Percentiles rank a stretch among this genome's conserved stretches.
Conservation (phyloP, 2,113 vertebrate genomes). For the Rafetus swinhoei region DNA sequence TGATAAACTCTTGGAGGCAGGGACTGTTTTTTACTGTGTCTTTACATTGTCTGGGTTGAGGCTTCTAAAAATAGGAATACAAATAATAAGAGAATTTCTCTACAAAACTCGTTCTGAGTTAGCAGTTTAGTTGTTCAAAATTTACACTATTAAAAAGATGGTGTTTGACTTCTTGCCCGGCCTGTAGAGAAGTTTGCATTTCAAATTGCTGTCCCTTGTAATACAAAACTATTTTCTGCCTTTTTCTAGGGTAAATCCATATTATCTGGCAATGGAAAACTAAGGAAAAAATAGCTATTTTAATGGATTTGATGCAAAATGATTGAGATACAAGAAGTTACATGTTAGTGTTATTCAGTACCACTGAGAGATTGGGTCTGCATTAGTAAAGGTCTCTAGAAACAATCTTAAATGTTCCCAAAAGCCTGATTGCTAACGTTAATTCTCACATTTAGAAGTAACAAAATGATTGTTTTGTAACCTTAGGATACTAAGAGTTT, state of each 20-base stretch:
- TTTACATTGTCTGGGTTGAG: not conserved
- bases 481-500: not conserved
- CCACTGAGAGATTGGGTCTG: not conserved
- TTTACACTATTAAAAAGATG: not conserved
- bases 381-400: fast-evolving
- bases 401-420: not conserved
- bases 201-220: fast-evolving
- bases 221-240: not conserved
- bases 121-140: too few species aligned
- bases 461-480: not conserved
- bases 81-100: fast-evolving
- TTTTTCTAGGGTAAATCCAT: too few species aligned
- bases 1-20: not conserved
- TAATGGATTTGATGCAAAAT: fast-evolving
- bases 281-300: not conserved
- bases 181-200: fast-evolving
- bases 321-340: fast-evolving
- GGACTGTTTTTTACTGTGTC: not conserved
- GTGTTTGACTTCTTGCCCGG: not conserved
- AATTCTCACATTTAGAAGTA: fast-evolving
- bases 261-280: too few species aligned
- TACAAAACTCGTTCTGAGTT: not conserved
- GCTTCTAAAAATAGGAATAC: not conserved
- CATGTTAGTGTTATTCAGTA: not conserved
- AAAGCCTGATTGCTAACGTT: fast-evolving